Conservation (phyloP, 2,113 vertebrate species). For the Ceuthmochares aereus region DNA sequence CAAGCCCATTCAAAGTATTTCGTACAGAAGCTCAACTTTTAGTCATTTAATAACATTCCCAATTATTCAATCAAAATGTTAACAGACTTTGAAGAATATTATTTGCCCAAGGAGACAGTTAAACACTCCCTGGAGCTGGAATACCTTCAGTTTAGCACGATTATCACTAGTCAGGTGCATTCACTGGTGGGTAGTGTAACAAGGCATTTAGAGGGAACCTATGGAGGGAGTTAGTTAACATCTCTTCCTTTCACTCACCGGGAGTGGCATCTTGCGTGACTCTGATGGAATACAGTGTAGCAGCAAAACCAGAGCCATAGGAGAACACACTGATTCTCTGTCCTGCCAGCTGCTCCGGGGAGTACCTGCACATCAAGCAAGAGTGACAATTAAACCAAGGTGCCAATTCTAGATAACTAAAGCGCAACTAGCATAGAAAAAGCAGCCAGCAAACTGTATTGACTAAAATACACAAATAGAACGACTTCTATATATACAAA, state of each 20-base stretch:
- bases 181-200: neutral
- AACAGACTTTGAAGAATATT: neutral
- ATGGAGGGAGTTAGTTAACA: too few species aligned
- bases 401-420: neutral
- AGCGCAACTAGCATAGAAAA: neutral
- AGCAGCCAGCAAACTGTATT: neutral
- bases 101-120: neutral
- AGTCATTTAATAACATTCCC: neutral
- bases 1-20: neutral
- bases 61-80: neutral
- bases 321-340: slow-evolving; percentile 94
- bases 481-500: neutral
- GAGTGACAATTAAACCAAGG: neutral
- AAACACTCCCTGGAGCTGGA: neutral
- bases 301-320: slow-evolving; percentile 96
- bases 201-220: neutral
- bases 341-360: slow-evolving; percentile 86
- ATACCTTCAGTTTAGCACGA: neutral
- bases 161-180: neutral
- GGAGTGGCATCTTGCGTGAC: slow-evolving; percentile 95
- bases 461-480: neutral
- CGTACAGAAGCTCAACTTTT: neutral
- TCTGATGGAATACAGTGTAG: slow-evolving; percentile 91
- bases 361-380: slow-evolving; percentile 74
- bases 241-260: slow-evolving; percentile 74